Evolutionary conservation across 2,113 vertebrate species (phyloP).

Genomic region (Callospermophilus lateralis): DNA sequence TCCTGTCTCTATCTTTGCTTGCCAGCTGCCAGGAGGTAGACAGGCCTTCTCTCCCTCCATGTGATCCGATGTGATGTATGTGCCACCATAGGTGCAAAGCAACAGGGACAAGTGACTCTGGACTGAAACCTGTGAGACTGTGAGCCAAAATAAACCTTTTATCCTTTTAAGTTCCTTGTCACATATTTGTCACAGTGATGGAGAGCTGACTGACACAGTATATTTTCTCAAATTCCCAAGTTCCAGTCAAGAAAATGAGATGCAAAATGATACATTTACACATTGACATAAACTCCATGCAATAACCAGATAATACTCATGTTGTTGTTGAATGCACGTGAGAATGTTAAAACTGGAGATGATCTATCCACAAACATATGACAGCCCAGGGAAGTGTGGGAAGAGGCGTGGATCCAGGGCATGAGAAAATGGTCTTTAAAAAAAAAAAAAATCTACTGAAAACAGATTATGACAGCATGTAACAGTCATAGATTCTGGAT

Average conservation of each 20-base stretch:
- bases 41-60: background rate
- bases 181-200: background rate
- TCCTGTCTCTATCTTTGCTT: no score
- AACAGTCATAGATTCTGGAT: background rate
- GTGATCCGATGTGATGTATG: background rate
- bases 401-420: no score
- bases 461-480: background rate
- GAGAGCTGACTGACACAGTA: background rate
- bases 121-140: background rate
- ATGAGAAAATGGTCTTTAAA: background rate
- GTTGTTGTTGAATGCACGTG: no score
- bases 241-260: background rate
- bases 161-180: background rate
- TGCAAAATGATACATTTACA: background rate
- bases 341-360: background rate
- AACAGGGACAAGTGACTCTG: background rate
- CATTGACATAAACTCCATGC: background rate
- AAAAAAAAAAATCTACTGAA: background rate
- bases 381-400: background rate
- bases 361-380: background rate
- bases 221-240: background rate
- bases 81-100: no score
- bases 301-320: background rate
- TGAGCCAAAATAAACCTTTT: background rate
- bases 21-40: background rate